Evolutionary conservation across 2,888 invertebrate genomes (phyloP), one percentile per base, ranked within the genome.

Genomic region (Omphaloscelis lunosa): DNA sequence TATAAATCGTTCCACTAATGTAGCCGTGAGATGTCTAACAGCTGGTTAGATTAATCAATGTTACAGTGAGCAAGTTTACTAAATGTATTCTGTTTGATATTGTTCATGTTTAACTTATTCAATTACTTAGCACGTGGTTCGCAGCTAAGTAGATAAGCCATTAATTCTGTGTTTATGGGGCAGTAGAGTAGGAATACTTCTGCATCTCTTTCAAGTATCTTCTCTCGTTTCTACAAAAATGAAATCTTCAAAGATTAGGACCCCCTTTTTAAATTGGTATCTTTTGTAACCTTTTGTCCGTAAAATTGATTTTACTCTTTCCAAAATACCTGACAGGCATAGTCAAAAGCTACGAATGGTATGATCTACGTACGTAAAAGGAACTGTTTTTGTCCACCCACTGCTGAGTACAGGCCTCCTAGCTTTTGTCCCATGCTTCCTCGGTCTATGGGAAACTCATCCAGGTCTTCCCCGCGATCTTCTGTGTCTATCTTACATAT

Each of bases 11-110:
- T 79, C 6, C 62, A 17, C 29, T 34, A 72, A 79, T 61, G 34
- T 62, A 27, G 48, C 66, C 62, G 80, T 62, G 79, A 73, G 80
- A 74, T 41, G 48, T 53, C n/a, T 58, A 80, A 51, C 79, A 79
- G 67, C 74, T 80, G 80, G 67, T 63, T 80, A 63, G 68, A 80
- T 74, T 74, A 74, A 80, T 80, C 51, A 74, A 51, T 74, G 51
- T 70, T 41, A 72, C 29, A n/a, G 51, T 41, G 45, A 84, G 63
- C 77, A 77, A 75, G 70, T 81, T 84, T 77, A 70, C 72, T 77
- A 77, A 82, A 82, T 66, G 51, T 77, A 73, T 77, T 77, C 63
- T 73, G 66, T 75, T 84, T 81, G 77, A 77, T 75, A 74, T 74
- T 81, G 72, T 81, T 84, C 61, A 75, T 73, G 77, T 84, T 72